Conservation (phyloP, 2,797 vertebrate species). For the Amazona ochrocephala region DNA sequence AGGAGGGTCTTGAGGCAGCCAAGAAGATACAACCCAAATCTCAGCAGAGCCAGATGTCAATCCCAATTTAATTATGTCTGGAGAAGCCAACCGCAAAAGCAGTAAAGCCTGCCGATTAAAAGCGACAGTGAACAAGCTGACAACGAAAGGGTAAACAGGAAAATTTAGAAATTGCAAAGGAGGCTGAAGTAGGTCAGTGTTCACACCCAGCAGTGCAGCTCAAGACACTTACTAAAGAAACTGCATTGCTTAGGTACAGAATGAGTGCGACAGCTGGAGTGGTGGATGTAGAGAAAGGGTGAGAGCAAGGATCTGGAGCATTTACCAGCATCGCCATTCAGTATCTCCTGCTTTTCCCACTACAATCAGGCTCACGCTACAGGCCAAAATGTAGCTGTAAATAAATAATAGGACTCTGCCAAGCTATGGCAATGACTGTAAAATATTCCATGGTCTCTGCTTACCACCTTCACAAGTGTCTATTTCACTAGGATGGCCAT, state of each 20-base stretch:
- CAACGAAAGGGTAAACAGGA: slow-evolving; percentile 28
- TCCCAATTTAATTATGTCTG: slow-evolving; percentile 4
- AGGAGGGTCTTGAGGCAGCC: background rate
- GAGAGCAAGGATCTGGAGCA: background rate
- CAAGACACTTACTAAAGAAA: background rate
- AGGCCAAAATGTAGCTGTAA: slow-evolving; percentile 3
- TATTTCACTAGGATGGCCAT: slow-evolving; percentile 10
- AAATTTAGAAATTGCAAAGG: slow-evolving; percentile 25
- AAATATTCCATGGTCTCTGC: background rate
- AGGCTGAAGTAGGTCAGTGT: slow-evolving; percentile 32
- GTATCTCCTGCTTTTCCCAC: background rate
- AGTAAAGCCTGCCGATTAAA: slow-evolving; percentile 12
- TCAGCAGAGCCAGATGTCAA: slow-evolving; percentile 15
- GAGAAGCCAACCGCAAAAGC: slow-evolving; percentile 14
- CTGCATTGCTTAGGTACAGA: background rate
- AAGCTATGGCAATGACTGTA: background rate
- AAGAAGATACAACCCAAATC: slow-evolving; percentile 10
- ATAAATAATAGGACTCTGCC: slow-evolving; percentile 6
- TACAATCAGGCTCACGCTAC: background rate
- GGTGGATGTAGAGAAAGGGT: background rate
- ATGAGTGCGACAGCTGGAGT: background rate
- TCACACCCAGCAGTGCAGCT: background rate
- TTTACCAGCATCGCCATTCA: background rate
- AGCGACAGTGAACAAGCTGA: slow-evolving; percentile 17
- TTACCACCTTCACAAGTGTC: slow-evolving; percentile 2